Evolutionary conservation across 2,888 invertebrate species (phyloP), one percentile per base, ranked within the genome.

Genomic region (Rhamnusium bicolor): DNA sequence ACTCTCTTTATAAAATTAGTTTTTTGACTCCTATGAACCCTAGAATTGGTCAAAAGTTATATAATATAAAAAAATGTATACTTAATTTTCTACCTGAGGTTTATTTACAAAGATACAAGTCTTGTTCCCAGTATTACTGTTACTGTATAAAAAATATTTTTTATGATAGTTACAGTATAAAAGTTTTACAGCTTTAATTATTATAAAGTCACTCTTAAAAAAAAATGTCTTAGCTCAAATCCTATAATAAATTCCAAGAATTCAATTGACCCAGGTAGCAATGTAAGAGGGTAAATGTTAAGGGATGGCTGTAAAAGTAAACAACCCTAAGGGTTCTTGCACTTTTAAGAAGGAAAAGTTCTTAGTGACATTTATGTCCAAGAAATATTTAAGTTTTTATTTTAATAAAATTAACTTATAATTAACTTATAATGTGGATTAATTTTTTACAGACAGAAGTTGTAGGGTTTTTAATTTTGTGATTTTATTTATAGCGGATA

Each of bases 241-340:
- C 18, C 4, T 21, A 53, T 24, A 54, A 46, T 53, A 8, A 40
- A 53, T n/a, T 14, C 63, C 19, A 53, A 47, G 63, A 63, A 70
- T 27, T 27, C 58, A 58, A 49, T 65, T 71, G 40, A 21, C 32
- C 56, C 72, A 72, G 72, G 72, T 72, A 68, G 72, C 49, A 40
- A 16, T n/a, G 21, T 16, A 66, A 56, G 56, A 70, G 67, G 66
- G 71, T 61, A 61, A 67, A 54, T 27, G 24, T 67, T 40, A 49
- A 71, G 71, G 67, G 70, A 32, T 67, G 67, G 27, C 16, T 27
- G 51, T 63, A 63, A 63, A 63, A 24, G 21, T 61, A 61, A 63
- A 63, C 21, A 27, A 27, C 29, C 24, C 19, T 12, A 24, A 40
- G 24, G 60, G 56, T 56, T 16, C 56, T 27, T 14, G 8, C 12